Evolutionary conservation across 2,888 invertebrate genomes (phyloP).

Genomic region (Choreutis nemorana): DNA sequence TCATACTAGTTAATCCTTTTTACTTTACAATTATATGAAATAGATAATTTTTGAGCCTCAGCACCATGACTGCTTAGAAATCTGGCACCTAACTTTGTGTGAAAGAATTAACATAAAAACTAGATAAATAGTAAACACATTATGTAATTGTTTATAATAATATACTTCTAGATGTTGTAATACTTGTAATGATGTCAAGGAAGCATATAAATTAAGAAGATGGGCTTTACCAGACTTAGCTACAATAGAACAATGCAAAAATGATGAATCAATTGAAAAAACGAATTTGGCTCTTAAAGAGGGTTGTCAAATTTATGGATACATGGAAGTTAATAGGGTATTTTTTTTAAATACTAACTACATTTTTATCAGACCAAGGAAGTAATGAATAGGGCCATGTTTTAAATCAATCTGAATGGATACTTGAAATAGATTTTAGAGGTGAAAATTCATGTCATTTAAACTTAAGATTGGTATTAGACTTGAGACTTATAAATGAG

Average conservation of each 20-base stretch:
- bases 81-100: no score
- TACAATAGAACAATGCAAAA: conserved; percentile 89
- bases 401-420: no score
- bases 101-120: not conserved
- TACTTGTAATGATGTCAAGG: conserved; percentile 94
- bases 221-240: conserved; percentile 87
- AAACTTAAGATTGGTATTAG: no score
- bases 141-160: not conserved
- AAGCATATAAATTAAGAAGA: conserved; percentile 86
- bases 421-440: no score
- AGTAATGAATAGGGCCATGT: no score
- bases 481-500: no score
- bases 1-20: no score
- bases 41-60: no score
- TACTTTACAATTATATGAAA: no score
- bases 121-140: not conserved
- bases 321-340: conserved; percentile 93
- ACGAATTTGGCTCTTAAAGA: conserved; percentile 85
- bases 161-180: conserved; percentile 84
- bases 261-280: conserved; percentile 78
- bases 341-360: conserved; percentile 12
- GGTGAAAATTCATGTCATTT: no score
- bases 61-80: no score
- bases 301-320: conserved; percentile 96
- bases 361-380: no score